A percentile compares a stretch with the other conserved stretches of the same genome.
Evolutionary conservation across 1,140 invertebrate species (phyloP).

Genomic region (Drosophila kepulauana): DNA sequence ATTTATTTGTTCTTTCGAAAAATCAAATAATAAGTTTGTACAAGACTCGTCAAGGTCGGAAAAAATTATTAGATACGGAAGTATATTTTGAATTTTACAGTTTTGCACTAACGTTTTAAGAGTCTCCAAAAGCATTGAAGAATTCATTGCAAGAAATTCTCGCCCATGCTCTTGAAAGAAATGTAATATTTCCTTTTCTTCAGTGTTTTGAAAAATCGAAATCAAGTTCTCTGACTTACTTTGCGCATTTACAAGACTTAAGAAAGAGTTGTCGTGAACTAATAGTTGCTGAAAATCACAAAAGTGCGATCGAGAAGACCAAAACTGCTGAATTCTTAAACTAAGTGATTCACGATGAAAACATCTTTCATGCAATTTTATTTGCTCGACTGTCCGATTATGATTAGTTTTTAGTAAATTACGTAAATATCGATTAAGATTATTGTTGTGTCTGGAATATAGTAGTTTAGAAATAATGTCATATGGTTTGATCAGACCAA

Average conservation of each 20-base stretch:
- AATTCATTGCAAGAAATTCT: conserved; percentile 17
- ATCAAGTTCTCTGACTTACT: conserved; percentile 11
- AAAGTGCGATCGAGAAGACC: conserved; percentile 3
- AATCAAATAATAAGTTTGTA: conserved; percentile 28
- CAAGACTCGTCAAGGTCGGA: conserved; percentile 41
- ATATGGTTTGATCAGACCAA: conserved; percentile 61
- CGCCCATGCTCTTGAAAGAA: conserved; percentile 43
- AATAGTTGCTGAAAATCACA: conserved; percentile 29
- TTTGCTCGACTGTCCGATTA: conserved; percentile 16
- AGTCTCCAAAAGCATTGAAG: conserved; percentile 19
- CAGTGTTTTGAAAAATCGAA: background rate
- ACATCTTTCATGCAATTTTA: conserved; percentile 49
- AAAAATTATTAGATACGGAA: conserved; percentile 56
- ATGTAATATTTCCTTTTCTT: conserved; percentile 49
- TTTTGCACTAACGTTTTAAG: conserved; percentile 23
- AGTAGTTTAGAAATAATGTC: conserved; percentile 64
- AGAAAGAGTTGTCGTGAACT: conserved; percentile 2
- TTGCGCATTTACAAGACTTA: background rate
- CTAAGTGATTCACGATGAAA: conserved; percentile 37
- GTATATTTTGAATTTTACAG: conserved; percentile 37
- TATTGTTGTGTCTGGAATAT: conserved; percentile 44
- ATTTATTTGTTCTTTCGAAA: conserved; percentile 17
- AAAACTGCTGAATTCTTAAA: conserved; percentile 21
- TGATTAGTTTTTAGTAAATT: conserved; percentile 31
- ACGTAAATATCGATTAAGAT: conserved; percentile 54